A percentile compares a stretch with the other conserved stretches of the same genome.
These are phyloP conservation scores for Cuculus canorus DNA, from an alignment of 2,797 vertebrate genomes.

Conservation along the genomic window DNA sequence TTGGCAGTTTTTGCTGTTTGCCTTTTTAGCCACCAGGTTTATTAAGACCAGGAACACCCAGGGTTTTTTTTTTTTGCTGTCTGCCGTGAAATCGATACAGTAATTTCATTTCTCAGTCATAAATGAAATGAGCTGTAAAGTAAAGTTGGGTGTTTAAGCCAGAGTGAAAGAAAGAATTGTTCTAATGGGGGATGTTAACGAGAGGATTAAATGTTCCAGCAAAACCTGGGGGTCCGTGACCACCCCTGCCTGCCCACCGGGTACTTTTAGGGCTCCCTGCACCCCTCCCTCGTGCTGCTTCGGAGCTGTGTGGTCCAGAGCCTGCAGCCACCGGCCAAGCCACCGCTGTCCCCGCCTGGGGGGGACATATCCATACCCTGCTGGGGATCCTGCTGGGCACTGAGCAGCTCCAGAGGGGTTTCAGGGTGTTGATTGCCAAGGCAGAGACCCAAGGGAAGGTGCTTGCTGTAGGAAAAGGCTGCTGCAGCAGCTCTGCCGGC, in stretches of 20 bases:
- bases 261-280: background rate
- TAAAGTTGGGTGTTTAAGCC: background rate
- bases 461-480: background rate
- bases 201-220: slow-evolving; percentile 24
- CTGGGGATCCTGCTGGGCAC: fast-evolving
- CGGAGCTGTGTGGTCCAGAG: slow-evolving; percentile 22
- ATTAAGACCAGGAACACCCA: slow-evolving; percentile 13
- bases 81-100: slow-evolving; percentile 50
- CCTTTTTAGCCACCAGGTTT: slow-evolving; percentile 6
- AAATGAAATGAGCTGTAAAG: slow-evolving; percentile 75
- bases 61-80: background rate
- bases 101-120: slow-evolving; percentile 64
- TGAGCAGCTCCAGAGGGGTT: fast-evolving
- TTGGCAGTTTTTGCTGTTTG: slow-evolving; percentile 11
- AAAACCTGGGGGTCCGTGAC: background rate
- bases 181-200: slow-evolving; percentile 39
- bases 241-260: background rate
- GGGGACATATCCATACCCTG: fast-evolving
- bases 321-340: background rate
- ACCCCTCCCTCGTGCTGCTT: background rate
- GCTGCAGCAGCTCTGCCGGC: fast-evolving
- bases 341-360: fast-evolving
- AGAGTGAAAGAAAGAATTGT: slow-evolving; percentile 67
- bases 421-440: background rate
- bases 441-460: background rate